A percentile compares a stretch with the other conserved stretches of the same genome.
Evolutionary conservation across 1,140 invertebrate genomes (phyloP).

Genomic region (Listronotus oregonensis): DNA sequence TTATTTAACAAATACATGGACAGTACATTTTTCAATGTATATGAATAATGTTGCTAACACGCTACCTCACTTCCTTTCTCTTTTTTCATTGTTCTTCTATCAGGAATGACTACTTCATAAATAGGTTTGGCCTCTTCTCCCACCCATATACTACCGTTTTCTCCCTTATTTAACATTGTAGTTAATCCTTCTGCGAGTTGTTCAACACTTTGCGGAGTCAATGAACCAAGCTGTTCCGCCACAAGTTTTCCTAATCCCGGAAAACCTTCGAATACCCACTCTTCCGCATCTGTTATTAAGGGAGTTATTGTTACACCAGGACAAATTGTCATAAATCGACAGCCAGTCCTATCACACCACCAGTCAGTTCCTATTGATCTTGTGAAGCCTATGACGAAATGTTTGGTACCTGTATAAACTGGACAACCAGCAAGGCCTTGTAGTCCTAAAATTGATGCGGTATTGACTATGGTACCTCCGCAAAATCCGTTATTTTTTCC

Average conservation of each 20-base stretch:
- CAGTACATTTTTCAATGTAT: no score
- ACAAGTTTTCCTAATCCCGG: constrained; percentile 23
- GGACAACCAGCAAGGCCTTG: constrained; percentile 55
- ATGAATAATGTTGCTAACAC: no score
- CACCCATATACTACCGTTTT: constrained; percentile 61
- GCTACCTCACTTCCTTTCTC: neutral
- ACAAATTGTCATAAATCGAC: constrained; percentile 57
- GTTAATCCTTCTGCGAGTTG: constrained; percentile 59
- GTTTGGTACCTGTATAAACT: constrained; percentile 59
- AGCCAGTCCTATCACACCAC: constrained; percentile 54
- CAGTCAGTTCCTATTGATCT: constrained; percentile 50
- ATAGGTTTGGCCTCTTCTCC: constrained; percentile 58
- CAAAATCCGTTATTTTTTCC: constrained; percentile 54
- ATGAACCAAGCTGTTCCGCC: constrained; percentile 4
- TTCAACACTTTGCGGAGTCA: constrained; percentile 51
- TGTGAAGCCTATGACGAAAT: constrained; percentile 60
- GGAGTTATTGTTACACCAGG: constrained; percentile 51
- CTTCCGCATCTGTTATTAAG: constrained; percentile 48
- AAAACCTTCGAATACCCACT: constrained; percentile 35
- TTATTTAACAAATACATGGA: no score
- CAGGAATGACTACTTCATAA: constrained; percentile 59
- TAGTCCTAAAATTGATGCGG: constrained; percentile 57
- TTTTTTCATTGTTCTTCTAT: constrained; percentile 36
- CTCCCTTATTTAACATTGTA: constrained; percentile 58
- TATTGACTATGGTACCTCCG: constrained; percentile 58